Evolutionary conservation across 2,113 vertebrate species (phyloP).

Genomic region (Nothobranchius furzeri): DNA sequence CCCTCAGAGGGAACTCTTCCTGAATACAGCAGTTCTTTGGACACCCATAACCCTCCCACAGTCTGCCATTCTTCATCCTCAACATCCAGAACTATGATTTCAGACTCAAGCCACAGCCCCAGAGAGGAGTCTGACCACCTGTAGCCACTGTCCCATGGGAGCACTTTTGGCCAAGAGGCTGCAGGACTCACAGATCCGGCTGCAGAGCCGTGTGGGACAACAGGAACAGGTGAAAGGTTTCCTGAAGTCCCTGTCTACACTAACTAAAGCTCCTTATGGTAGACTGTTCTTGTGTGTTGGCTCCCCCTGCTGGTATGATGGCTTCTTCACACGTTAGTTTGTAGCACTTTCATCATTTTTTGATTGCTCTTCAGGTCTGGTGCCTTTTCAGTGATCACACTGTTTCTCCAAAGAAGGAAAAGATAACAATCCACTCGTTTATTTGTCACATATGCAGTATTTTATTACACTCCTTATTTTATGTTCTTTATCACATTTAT

Average conservation of each 20-base stretch:
- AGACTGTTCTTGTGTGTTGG: slow-evolving; percentile 37
- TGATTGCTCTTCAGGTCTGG: not conserved
- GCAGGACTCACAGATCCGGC: slow-evolving; percentile 24
- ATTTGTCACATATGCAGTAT: not conserved
- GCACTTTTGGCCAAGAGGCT: slow-evolving; percentile 18
- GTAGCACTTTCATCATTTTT: not conserved
- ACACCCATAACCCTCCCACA: slow-evolving; percentile 19
- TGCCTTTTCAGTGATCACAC: not conserved
- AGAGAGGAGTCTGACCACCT: slow-evolving; percentile 57
- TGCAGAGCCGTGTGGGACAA: slow-evolving; percentile 23
- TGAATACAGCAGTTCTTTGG: slow-evolving; percentile 78
- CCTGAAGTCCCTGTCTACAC: slow-evolving; percentile 4
- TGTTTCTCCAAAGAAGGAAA: slow-evolving; percentile 13
- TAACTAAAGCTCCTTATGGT: slow-evolving; percentile 14
- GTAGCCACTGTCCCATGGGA: slow-evolving; percentile 25
- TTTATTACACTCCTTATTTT: not conserved
- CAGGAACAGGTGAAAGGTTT: slow-evolving; percentile 13
- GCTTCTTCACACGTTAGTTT: slow-evolving; percentile 21
- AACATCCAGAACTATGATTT: slow-evolving; percentile 54
- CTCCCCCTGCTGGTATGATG: slow-evolving; percentile 55
- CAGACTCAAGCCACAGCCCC: slow-evolving; percentile 13
- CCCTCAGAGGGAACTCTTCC: slow-evolving; percentile 84
- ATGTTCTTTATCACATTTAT: slow-evolving; percentile 1
- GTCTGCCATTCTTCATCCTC: slow-evolving; percentile 15
- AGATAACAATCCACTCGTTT: not conserved